phyloP scores from a whole-genome alignment of 2,888 invertebrate genomes.

The Harpagoxenus sublaevis region DNA sequence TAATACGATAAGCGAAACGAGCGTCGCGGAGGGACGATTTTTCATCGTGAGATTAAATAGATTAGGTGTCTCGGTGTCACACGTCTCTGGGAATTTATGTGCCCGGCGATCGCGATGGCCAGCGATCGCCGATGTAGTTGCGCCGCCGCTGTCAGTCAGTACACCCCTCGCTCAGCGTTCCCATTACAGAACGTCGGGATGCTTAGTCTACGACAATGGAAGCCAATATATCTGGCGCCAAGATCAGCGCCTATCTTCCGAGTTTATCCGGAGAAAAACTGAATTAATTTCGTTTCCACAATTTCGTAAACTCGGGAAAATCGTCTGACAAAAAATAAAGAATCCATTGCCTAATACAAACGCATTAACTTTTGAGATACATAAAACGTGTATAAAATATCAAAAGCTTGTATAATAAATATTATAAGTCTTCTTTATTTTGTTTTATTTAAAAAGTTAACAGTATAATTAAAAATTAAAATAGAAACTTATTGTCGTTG shows the following conservation, averaged over 20 bases:
- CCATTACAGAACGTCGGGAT: slow-evolving; percentile 41
- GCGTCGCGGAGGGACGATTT: slow-evolving; percentile 63
- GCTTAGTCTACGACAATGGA: slow-evolving; percentile 45
- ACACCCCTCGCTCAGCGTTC: slow-evolving; percentile 21
- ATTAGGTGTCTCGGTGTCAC: slow-evolving; percentile 61
- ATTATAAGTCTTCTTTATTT: background rate
- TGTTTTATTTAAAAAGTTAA: background rate
- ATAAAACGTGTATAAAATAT: background rate
- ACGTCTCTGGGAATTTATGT: slow-evolving; percentile 61
- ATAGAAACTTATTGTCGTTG: background rate
- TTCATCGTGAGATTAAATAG: slow-evolving; percentile 72
- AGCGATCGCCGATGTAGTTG: slow-evolving; percentile 49
- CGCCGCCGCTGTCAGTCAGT: slow-evolving; percentile 42
- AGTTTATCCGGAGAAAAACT: slow-evolving; percentile 2
- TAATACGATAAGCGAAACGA: slow-evolving; percentile 69
- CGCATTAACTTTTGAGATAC: background rate
- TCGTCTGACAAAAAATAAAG: background rate
- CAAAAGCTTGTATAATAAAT: background rate
- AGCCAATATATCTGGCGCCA: slow-evolving; percentile 39
- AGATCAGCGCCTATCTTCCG: slow-evolving; percentile 40
- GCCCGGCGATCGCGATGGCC: slow-evolving; percentile 14
- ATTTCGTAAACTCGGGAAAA: background rate
- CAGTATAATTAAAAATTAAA: background rate
- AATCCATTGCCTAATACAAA: no score
- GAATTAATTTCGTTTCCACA: slow-evolving; percentile 27